Percentiles rank a stretch among this genome's conserved stretches.
phyloP scores from a whole-genome alignment of 2,113 vertebrate genomes.

The Vimba vimba region DNA sequence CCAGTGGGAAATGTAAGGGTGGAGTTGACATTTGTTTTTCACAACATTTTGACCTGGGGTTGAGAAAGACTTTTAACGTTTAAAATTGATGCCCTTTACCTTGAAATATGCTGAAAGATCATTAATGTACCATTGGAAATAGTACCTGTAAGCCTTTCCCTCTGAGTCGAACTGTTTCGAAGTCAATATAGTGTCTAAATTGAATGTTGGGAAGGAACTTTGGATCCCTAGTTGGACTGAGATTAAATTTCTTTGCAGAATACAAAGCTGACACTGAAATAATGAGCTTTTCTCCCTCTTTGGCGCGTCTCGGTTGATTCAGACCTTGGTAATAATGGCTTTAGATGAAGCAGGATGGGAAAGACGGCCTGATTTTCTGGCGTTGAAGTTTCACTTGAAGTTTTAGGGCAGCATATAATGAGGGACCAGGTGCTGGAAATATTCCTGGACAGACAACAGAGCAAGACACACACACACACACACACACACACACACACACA shows the following conservation, averaged over 20 bases:
- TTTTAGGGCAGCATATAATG: conserved; percentile 6
- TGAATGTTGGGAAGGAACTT: not conserved
- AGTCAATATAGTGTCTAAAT: conserved; percentile 2
- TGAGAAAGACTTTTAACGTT: not conserved
- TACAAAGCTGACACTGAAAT: conserved; percentile 9
- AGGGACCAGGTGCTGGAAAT: conserved; percentile 20
- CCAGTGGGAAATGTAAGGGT: not conserved
- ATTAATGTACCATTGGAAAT: not conserved
- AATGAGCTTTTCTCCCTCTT: conserved; percentile 10
- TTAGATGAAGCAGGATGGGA: conserved; percentile 1
- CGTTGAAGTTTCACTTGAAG: conserved; percentile 6
- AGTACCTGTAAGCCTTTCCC: conserved; percentile 6
- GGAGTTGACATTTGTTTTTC: conserved; percentile 6
- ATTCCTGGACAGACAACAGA: conserved; percentile 34
- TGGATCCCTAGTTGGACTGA: not conserved
- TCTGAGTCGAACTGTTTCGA: not conserved
- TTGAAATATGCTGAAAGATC: conserved; percentile 7
- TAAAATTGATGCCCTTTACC: not conserved
- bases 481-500: too few relatives aligned
- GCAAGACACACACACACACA: not conserved
- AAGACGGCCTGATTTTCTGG: conserved; percentile 4
- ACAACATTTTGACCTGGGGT: conserved; percentile 3
- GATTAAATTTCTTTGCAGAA: conserved; percentile 17
- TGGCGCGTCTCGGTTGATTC: not conserved
- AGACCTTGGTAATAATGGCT: conserved; percentile 24